A percentile compares a stretch with the other conserved stretches of the same genome.
These are phyloP conservation scores for Hyposmocoma kahamanoa DNA, from an alignment of 1,140 invertebrate species.

Conservation along the genomic window DNA sequence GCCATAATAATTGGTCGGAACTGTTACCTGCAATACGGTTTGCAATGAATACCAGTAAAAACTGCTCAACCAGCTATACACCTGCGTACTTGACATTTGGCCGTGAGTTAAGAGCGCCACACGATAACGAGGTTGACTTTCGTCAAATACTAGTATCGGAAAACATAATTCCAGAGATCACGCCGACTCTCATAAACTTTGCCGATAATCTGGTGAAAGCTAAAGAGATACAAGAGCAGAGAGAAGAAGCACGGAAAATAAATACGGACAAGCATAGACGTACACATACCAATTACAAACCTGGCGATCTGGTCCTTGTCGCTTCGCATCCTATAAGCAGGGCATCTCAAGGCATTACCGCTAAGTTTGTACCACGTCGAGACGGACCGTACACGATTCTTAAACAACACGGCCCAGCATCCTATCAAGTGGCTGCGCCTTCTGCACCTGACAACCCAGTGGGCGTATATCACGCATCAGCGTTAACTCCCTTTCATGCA, in stretches of 20 bases:
- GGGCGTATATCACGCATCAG: slow-evolving; percentile 6
- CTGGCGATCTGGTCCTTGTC: slow-evolving; percentile 14
- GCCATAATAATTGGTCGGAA: slow-evolving; percentile 42
- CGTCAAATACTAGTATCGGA: slow-evolving; percentile 6
- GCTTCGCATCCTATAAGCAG: slow-evolving; percentile 11
- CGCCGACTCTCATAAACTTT: slow-evolving; percentile 7
- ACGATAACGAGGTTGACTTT: slow-evolving; percentile 6
- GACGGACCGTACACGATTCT: slow-evolving; percentile 7
- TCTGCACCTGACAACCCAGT: not conserved
- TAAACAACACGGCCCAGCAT: not conserved
- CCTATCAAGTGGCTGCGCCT: not conserved
- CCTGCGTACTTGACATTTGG: slow-evolving; percentile 47
- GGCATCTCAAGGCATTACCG: not conserved
- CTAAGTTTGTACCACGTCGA: slow-evolving; percentile 8
- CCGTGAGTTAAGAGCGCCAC: slow-evolving; percentile 17
- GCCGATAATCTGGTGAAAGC: slow-evolving; percentile 1
- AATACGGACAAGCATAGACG: slow-evolving; percentile 8
- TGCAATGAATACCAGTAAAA: slow-evolving; percentile 43
- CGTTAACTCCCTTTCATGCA: too few species aligned
- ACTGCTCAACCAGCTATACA: slow-evolving; percentile 38
- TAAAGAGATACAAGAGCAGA: slow-evolving; percentile 4
- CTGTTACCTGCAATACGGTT: slow-evolving; percentile 37
- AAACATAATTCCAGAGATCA: slow-evolving; percentile 12
- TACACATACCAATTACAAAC: slow-evolving; percentile 3
- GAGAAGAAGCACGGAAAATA: slow-evolving; percentile 5